These are phyloP conservation scores for Menura novaehollandiae DNA, from an alignment of 2,113 vertebrate species.

Conservation along the genomic window DNA sequence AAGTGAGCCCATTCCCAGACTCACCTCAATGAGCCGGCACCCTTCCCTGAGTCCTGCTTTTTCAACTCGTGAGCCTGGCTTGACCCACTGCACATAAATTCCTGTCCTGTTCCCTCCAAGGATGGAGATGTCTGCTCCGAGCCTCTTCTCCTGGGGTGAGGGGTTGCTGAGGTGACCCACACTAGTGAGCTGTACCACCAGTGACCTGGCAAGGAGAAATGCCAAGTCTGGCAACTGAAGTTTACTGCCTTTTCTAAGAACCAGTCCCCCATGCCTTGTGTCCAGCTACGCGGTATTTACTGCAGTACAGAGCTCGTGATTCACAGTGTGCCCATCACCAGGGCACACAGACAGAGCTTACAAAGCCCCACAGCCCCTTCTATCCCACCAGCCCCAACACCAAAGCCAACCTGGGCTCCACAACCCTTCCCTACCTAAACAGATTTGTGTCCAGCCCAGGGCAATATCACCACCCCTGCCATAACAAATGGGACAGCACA, in stretches of 20 bases:
- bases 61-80: constrained; percentile 77
- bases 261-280: neutral
- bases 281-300: neutral
- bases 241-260: neutral
- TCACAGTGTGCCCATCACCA: neutral
- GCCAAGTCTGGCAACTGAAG: neutral
- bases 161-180: constrained; percentile 37
- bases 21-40: constrained; percentile 82
- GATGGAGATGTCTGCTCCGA: constrained; percentile 75
- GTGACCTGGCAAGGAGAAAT: constrained; percentile 63
- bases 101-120: constrained; percentile 82
- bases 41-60: constrained; percentile 78
- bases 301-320: neutral
- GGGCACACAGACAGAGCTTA: neutral
- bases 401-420: neutral
- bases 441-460: neutral
- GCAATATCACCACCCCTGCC: neutral
- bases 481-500: neutral
- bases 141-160: constrained; percentile 59
- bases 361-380: neutral
- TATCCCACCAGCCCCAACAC: neutral
- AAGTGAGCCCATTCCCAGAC: neutral
- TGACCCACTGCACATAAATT: constrained; percentile 83
- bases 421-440: neutral
- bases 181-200: constrained; percentile 64